Percentiles rank a stretch among this genome's conserved stretches.
Evolutionary conservation across 2,888 invertebrate species (phyloP).

Genomic region (Pimpla rufipes): DNA sequence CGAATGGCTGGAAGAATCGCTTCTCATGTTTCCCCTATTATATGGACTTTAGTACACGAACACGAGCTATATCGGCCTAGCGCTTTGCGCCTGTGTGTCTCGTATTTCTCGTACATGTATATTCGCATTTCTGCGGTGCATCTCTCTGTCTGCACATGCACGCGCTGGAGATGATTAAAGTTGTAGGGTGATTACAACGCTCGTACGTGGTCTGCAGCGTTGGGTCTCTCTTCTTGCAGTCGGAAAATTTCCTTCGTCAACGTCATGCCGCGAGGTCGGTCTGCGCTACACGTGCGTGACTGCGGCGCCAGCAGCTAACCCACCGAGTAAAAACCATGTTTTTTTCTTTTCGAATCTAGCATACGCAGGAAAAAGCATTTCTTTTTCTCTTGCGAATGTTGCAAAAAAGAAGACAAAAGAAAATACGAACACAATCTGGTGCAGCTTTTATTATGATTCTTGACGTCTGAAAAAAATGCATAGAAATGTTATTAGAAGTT

Average conservation of each 20-base stretch:
- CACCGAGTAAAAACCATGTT: constrained; percentile 19
- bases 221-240: constrained; percentile 10
- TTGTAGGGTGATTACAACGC: constrained; percentile 60
- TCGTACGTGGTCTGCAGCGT: constrained; percentile 34
- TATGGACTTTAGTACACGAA: background rate
- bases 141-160: constrained; percentile 49
- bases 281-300: background rate
- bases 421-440: too few relatives aligned
- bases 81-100: background rate
- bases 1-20: constrained; percentile 17
- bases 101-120: background rate
- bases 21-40: constrained; percentile 24
- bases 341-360: background rate
- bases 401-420: too few relatives aligned
- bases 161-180: constrained; percentile 61
- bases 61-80: background rate
- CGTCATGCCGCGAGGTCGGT: constrained; percentile 31
- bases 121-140: constrained; percentile 1
- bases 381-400: too few relatives aligned
- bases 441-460: too few relatives aligned
- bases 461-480: too few relatives aligned
- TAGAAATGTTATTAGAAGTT: too few relatives aligned
- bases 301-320: constrained; percentile 29
- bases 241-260: constrained; percentile 56
- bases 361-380: too few relatives aligned